Conservation (phyloP, 2,113 vertebrate genomes). For the Pelodiscus sinensis region DNA sequence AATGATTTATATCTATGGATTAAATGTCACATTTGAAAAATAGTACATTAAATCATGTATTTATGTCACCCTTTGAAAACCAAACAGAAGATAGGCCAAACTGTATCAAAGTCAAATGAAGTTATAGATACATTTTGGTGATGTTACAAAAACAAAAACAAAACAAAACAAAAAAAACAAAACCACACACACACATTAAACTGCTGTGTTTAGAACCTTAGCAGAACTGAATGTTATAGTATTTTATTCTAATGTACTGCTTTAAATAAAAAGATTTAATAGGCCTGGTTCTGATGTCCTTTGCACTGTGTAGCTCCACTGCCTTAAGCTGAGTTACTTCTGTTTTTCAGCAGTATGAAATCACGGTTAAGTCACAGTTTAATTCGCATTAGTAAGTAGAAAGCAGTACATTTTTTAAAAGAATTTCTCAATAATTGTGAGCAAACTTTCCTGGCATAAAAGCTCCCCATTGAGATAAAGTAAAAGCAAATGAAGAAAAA, state of each 20-base stretch:
- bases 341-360: background rate
- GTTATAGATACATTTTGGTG: slow-evolving; percentile 25
- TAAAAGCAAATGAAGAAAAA: background rate
- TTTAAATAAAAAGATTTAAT: background rate
- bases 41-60: slow-evolving; percentile 64
- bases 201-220: slow-evolving; percentile 43
- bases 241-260: background rate
- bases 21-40: slow-evolving; percentile 70
- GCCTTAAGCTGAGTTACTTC: background rate
- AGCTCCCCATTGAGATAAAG: background rate
- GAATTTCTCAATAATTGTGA: background rate
- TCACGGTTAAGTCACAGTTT: background rate
- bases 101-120: background rate
- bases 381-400: slow-evolving; percentile 11
- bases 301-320: background rate
- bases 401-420: background rate
- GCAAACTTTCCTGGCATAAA: background rate
- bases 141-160: background rate
- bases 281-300: background rate
- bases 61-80: slow-evolving; percentile 53
- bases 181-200: background rate
- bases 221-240: background rate
- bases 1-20: slow-evolving; percentile 76
- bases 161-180: too few relatives aligned
- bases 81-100: slow-evolving; percentile 1